Evolutionary conservation across 2,888 invertebrate genomes (phyloP).

Genomic region (Baronia brevicornis): DNA sequence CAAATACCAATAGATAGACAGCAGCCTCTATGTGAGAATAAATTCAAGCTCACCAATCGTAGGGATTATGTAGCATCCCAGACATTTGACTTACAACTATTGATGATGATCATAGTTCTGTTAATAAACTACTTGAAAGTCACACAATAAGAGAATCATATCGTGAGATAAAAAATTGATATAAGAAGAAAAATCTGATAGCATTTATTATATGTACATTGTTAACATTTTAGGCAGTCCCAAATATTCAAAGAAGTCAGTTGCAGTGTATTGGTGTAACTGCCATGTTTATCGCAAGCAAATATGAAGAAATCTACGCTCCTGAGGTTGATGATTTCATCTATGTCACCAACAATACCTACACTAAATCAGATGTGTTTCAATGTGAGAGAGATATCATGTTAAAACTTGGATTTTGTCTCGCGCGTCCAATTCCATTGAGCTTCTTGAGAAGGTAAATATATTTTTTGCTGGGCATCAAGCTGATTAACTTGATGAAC

Average conservation of each 20-base stretch:
- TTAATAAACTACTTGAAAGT: too few relatives aligned
- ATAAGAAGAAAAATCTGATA: background rate
- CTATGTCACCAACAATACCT: conserved; percentile 92
- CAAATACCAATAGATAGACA: too few relatives aligned
- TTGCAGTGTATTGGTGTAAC: conserved; percentile 93
- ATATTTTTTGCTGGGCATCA: too few relatives aligned
- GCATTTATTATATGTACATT: background rate
- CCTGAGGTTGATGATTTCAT: conserved; percentile 93
- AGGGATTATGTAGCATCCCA: too few relatives aligned
- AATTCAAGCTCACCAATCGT: too few relatives aligned
- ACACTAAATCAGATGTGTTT: conserved; percentile 84
- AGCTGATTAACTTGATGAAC: too few relatives aligned
- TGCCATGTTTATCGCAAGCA: conserved; percentile 92
- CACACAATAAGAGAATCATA: too few relatives aligned
- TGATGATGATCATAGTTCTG: too few relatives aligned
- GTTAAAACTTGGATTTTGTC: conserved; percentile 83
- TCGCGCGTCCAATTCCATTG: conserved; percentile 91
- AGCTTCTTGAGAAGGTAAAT: conserved; percentile 89
- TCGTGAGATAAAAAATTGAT: background rate
- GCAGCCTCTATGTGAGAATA: too few relatives aligned
- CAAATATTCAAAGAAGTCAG: conserved; percentile 78
- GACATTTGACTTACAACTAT: too few relatives aligned
- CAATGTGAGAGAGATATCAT: conserved; percentile 89
- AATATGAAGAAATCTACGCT: conserved; percentile 95
- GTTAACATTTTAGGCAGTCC: conserved; percentile 64